A percentile compares a stretch with the other conserved stretches of the same genome.
Evolutionary conservation across 2,797 vertebrate genomes (phyloP).

Genomic region (Carduelis carduelis): DNA sequence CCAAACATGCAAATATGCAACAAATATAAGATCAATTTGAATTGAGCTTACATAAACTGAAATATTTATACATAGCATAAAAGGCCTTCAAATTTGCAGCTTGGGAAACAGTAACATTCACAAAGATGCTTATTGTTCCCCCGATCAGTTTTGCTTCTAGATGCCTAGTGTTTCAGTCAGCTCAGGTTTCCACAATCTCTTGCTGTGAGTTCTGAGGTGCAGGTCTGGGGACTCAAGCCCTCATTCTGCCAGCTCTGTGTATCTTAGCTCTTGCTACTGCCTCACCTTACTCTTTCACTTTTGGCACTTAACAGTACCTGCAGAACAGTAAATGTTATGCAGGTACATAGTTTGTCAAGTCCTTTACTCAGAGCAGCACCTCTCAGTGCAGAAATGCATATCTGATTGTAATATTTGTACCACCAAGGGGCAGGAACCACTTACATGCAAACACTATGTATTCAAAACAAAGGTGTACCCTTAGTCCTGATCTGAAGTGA

Average conservation of each 20-base stretch:
- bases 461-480: background rate
- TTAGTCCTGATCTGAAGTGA: background rate
- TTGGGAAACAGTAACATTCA: background rate
- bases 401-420: background rate
- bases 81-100: background rate
- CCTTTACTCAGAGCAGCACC: background rate
- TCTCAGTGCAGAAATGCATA: background rate
- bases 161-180: background rate
- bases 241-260: background rate
- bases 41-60: background rate
- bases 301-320: background rate
- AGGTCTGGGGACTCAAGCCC: background rate
- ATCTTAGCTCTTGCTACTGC: background rate
- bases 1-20: background rate
- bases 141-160: background rate
- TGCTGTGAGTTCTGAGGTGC: background rate
- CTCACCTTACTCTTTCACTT: background rate
- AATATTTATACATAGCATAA: background rate
- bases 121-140: background rate
- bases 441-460: background rate
- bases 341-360: background rate
- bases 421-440: background rate
- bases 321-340: background rate
- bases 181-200: background rate
- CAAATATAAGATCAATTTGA: background rate